Evolutionary conservation across 2,888 invertebrate genomes (phyloP), one percentile per base, ranked within the genome.

Genomic region (Plagodis dolabraria): DNA sequence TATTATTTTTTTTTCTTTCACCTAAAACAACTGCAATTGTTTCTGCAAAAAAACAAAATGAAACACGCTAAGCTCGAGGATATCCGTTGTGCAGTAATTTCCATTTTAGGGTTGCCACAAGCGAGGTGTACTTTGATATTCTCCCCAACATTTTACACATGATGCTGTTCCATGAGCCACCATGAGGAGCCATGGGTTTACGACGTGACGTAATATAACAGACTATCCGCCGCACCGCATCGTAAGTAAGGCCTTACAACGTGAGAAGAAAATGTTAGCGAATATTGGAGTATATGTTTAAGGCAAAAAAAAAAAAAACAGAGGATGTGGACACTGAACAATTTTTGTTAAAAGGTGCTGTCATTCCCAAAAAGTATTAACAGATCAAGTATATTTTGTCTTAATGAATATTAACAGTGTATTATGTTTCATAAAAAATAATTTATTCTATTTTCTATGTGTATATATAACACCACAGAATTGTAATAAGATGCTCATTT

Each of bases 61-160:
- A 49, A 48, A 48, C 45, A 48, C 38, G 44, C 48, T 53, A 53
- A n/a, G 42, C 42, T 5, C n/a, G 47, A 47, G 38, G 42, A 38
- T 34, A 43, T 48, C 50, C 54, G 22, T 42, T 45, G 38, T 34
- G 45, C 36, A 34, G 49, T 40, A 45, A 59, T 59, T 53, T 53
- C 42, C 59, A 53, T 60, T 47, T 49, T 36, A n/a, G 51, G 51
- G 22, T 54, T 38, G 50, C 59, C 49, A 47, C 50, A 50, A 51
- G 45, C 43, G 12, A 59, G 40, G 53, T 49, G 36, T 33, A 47
- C 46, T 47, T 60, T 60, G 55, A 60, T 54, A 46, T 52, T 55
- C 60, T 51, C 33, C n/a, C 36, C 44, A 55, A 55, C 55, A 47
- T 52, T 55, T 55, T 51, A 51, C 55, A 60, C 60, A 60, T 51